Base-by-base conservation (phyloP, 2,888 invertebrate genomes). In the Hydriomena furcata region DNA sequence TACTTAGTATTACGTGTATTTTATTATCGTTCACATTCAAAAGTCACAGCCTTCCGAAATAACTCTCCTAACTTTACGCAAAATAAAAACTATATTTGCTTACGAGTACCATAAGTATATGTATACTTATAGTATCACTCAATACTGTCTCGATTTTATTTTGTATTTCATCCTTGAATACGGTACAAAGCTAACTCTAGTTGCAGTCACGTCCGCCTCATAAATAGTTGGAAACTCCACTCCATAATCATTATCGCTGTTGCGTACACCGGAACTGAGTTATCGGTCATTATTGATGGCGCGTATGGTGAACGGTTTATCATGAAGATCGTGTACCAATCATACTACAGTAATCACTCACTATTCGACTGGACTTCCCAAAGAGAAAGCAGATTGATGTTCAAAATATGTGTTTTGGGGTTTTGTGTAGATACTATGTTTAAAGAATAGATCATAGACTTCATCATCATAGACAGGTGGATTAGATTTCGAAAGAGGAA, bases 171-270 rank as follows among this genome's bases (percentile, higher is more conserved):
- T 7, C 27, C 35, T 12, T 11, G 40, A 10, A 27, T 28, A 27
- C 27, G 11, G 11, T 24, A 37, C 37, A 34, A 38, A 43, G 40
- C 47, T 49, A 30, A 13, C 31, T 11, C 12, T 7, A 47, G n/a
- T n/a, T n/a, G n/a, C 25, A 49, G 38, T 52, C 47, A 52, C 52
- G 52, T 47, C 2, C 37, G 10, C n/a, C 20, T 13, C 52, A 44
- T 40, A 47, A 52, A 52, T 52, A 40, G 52, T 48, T 47, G 38
- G 47, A 44, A 52, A 52, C 43, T 48, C 43, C 31, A 43, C 42
- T 52, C 32, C 23, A 40, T 48, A 47, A 42, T 40, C 34, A 48
- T 52, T 52, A 52, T 44, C 38, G 43, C 8, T 17, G 42, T 38
- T 40, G 47, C 42, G 44, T 30, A 51, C 30, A 40, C 47, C 38